These are phyloP conservation scores for Gymnocheta viridis DNA, from an alignment of 2,888 invertebrate species.

Conservation along the genomic window DNA sequence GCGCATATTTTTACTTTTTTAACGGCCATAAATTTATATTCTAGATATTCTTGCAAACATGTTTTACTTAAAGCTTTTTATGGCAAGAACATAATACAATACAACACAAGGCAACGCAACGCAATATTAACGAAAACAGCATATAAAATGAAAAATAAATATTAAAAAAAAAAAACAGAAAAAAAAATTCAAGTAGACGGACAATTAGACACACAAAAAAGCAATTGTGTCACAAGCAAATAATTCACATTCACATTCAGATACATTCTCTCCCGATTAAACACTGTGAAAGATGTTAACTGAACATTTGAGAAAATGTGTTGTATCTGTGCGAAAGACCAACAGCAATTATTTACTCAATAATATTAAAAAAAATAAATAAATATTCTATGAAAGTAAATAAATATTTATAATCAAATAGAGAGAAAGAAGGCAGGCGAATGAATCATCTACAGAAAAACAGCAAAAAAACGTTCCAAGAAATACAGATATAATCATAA, in stretches of 20 bases:
- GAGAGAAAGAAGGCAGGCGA: too few relatives aligned
- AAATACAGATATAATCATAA: constrained; percentile 61
- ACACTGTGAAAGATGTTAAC: constrained; percentile 53
- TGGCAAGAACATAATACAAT: constrained; percentile 65
- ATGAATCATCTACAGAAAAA: constrained; percentile 61
- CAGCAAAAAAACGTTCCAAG: constrained; percentile 65
- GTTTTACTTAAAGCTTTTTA: constrained; percentile 62
- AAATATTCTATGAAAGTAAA: constrained; percentile 35
- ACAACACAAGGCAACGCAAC: constrained; percentile 54
- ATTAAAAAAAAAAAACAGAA: neutral
- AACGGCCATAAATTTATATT: constrained; percentile 55
- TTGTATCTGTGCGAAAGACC: constrained; percentile 16
- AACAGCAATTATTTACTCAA: constrained; percentile 34
- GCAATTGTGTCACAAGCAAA: constrained; percentile 63
- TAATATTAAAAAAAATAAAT: neutral
- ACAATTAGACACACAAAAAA: constrained; percentile 39
- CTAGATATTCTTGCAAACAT: constrained; percentile 51
- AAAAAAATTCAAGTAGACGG: constrained; percentile 10
- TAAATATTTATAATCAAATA: constrained; percentile 64
- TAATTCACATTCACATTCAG: constrained; percentile 53
- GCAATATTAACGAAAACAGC: constrained; percentile 51
- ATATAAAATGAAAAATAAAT: neutral
- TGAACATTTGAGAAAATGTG: constrained; percentile 52
- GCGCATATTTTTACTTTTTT: constrained; percentile 62
- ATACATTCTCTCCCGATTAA: constrained; percentile 47